These are phyloP conservation scores for Eupithecia exiguata DNA, from an alignment of 2,888 invertebrate species.

Conservation along the genomic window DNA sequence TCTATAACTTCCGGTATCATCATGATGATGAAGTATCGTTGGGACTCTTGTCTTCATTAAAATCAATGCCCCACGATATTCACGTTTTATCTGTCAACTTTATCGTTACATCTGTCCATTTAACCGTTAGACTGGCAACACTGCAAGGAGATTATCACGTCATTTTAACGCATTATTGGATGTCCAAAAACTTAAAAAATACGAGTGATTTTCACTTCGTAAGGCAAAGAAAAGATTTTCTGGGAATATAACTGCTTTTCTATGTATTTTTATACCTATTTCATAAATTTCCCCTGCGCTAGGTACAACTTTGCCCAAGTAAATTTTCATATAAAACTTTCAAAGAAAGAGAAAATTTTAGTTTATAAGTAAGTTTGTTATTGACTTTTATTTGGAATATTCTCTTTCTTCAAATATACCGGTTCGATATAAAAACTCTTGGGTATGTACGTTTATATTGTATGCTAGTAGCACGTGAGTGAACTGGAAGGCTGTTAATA, in stretches of 20 bases:
- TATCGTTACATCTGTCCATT: conserved; percentile 2
- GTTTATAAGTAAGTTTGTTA: too few relatives aligned
- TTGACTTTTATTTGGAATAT: neutral
- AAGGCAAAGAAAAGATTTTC: neutral
- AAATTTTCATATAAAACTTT: too few relatives aligned
- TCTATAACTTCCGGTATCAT: neutral
- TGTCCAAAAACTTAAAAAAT: neutral
- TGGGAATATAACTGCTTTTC: neutral
- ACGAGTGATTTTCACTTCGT: neutral
- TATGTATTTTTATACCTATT: neutral
- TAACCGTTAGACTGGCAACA: neutral
- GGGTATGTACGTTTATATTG: neutral
- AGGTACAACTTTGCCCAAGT: too few relatives aligned
- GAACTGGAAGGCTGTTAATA: too few relatives aligned
- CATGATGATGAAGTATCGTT: too few relatives aligned
- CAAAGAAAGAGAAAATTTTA: too few relatives aligned
- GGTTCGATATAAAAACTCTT: too few relatives aligned
- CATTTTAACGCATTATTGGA: neutral
- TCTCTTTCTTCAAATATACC: neutral
- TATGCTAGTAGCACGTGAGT: neutral
- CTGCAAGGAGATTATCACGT: neutral
- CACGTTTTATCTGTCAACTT: conserved; percentile 1
- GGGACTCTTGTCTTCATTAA: neutral
- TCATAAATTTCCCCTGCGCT: too few relatives aligned
- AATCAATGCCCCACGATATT: neutral